phyloP scores from a whole-genome alignment of 2,888 invertebrate species.

The Opisthograptis luteolata region DNA sequence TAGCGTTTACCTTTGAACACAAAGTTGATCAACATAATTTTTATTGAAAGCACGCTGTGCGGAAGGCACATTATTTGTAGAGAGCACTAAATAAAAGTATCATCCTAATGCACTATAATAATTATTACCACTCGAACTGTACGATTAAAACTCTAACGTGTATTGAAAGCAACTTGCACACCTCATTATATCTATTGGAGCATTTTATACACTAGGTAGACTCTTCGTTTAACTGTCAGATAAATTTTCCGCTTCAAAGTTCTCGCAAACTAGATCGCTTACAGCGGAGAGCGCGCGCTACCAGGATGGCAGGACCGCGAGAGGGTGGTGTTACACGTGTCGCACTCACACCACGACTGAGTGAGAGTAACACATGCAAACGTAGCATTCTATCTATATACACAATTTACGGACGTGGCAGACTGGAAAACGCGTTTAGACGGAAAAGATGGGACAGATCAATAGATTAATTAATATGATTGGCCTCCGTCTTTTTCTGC shows the following conservation, averaged over 20 bases:
- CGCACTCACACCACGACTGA: slow-evolving; percentile 57
- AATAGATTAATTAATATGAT: slow-evolving; percentile 47
- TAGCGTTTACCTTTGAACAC: no score
- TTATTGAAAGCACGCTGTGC: no score
- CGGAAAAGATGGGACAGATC: slow-evolving; percentile 68
- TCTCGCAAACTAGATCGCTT: slow-evolving; percentile 70
- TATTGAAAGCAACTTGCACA: slow-evolving; percentile 27
- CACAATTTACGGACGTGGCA: slow-evolving; percentile 62
- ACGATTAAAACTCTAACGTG: slow-evolving; percentile 19
- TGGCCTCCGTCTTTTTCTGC: background rate
- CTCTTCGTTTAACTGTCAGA: slow-evolving; percentile 61
- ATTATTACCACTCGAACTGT: slow-evolving; percentile 3
- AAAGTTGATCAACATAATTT: background rate
- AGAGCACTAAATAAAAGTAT: slow-evolving; percentile 2
- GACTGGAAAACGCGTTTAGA: slow-evolving; percentile 71
- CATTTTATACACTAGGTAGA: slow-evolving; percentile 42
- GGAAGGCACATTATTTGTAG: background rate
- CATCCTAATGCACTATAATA: slow-evolving; percentile 12
- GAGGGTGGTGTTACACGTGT: slow-evolving; percentile 63
- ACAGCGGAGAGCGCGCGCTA: slow-evolving; percentile 62
- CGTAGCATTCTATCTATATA: slow-evolving; percentile 44
- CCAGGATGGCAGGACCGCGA: slow-evolving; percentile 55
- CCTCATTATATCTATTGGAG: slow-evolving; percentile 33
- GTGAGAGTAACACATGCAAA: slow-evolving; percentile 37
- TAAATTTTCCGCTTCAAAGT: slow-evolving; percentile 71